Evolutionary conservation across 2,888 invertebrate genomes (phyloP).

Genomic region (Melipona beecheii): DNA sequence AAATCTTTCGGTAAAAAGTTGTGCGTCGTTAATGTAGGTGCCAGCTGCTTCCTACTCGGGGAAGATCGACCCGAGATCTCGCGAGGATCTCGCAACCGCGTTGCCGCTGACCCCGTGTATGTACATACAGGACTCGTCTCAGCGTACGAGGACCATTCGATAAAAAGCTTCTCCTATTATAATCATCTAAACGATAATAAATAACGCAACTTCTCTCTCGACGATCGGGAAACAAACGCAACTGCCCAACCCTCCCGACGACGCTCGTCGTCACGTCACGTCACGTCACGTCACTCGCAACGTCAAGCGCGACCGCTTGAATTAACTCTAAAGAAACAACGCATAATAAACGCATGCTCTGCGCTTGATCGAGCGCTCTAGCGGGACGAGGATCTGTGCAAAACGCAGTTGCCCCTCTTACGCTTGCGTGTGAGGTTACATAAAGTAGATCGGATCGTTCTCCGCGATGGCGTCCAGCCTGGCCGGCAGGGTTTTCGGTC

Average conservation of each 20-base stretch:
- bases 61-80: not conserved
- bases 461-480: constrained; percentile 80
- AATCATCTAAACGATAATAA: constrained; percentile 2
- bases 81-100: not conserved
- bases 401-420: constrained; percentile 10
- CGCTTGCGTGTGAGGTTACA: constrained; percentile 55
- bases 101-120: not conserved
- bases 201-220: not conserved
- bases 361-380: not conserved
- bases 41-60: not conserved
- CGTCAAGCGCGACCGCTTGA: not conserved
- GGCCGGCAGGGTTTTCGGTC: constrained; percentile 76
- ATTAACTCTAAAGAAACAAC: not conserved
- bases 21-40: constrained; percentile 43
- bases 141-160: constrained; percentile 7
- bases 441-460: constrained; percentile 80
- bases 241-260: not conserved
- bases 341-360: not conserved
- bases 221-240: constrained; percentile 5
- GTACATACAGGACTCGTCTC: constrained; percentile 4
- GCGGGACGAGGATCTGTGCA: not conserved
- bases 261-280: too few relatives aligned
- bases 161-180: not conserved
- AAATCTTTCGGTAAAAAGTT: constrained; percentile 39
- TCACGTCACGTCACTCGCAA: too few relatives aligned